phyloP scores from a whole-genome alignment of 2,888 invertebrate genomes.

The Steromphala cineraria region DNA sequence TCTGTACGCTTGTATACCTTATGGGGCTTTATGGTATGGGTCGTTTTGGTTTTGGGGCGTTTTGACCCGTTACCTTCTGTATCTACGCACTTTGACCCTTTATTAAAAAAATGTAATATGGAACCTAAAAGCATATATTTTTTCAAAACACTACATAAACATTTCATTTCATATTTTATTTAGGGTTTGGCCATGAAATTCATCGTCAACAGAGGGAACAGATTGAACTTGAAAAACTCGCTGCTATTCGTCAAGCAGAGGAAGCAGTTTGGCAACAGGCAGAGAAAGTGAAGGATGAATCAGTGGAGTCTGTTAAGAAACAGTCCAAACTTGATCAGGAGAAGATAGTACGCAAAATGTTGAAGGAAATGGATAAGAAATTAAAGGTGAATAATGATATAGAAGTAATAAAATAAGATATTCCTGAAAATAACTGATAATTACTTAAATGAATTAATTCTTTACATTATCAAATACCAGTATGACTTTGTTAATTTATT shows the following conservation, averaged over 20 bases:
- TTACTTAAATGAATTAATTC: no score
- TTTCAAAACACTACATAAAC: neutral
- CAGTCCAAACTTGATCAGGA: slow-evolving; percentile 58
- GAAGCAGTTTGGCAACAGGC: slow-evolving; percentile 59
- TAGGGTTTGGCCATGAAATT: slow-evolving; percentile 62
- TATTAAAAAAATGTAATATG: no score
- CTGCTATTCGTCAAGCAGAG: slow-evolving; percentile 57
- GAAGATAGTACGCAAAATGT: slow-evolving; percentile 51
- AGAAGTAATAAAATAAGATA: no score
- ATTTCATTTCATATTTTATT: neutral
- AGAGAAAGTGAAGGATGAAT: slow-evolving; percentile 50
- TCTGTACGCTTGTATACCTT: no score
- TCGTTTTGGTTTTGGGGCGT: no score
- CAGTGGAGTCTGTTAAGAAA: slow-evolving; percentile 48
- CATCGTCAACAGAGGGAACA: slow-evolving; percentile 49
- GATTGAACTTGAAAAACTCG: slow-evolving; percentile 54
- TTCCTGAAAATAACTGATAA: no score
- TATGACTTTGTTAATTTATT: no score
- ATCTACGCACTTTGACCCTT: no score
- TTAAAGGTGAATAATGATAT: no score
- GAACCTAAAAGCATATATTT: neutral
- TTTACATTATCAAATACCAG: no score
- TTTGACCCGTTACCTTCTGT: no score
- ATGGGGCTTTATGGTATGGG: no score
- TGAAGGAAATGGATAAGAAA: slow-evolving; percentile 57